Evolutionary conservation across 2,888 invertebrate species (phyloP).

Genomic region (Nephrotoma appendiculata): DNA sequence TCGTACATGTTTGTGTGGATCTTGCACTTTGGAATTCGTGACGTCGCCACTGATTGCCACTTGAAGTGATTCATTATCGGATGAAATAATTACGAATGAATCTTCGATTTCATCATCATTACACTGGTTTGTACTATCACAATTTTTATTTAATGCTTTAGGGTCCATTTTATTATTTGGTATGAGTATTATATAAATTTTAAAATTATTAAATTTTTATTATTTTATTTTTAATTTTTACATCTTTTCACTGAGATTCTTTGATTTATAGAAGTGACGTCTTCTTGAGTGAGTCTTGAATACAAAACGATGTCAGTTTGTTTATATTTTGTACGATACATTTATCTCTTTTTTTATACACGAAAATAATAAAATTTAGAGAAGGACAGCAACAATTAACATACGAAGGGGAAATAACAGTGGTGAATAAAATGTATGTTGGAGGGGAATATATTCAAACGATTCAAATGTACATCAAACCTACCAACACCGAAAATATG

Average conservation of each 20-base stretch:
- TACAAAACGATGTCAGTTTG: neutral
- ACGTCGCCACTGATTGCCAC: neutral
- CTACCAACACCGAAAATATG: too few relatives aligned
- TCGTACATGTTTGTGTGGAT: constrained; percentile 15
- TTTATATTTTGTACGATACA: neutral
- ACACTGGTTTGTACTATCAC: neutral
- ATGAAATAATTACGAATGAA: neutral
- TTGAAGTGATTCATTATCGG: neutral
- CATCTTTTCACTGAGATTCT: neutral
- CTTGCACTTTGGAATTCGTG: neutral
- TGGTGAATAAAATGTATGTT: neutral
- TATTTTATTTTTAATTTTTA: neutral
- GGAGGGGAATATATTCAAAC: too few relatives aligned
- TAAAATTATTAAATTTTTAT: neutral
- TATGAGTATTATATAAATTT: neutral
- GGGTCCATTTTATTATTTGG: neutral
- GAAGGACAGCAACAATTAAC: neutral
- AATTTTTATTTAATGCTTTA: neutral
- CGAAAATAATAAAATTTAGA: neutral
- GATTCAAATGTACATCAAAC: too few relatives aligned
- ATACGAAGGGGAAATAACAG: neutral
- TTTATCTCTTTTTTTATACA: neutral
- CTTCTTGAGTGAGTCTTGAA: neutral
- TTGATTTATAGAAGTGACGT: neutral
- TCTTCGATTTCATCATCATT: neutral